Evolutionary conservation across 2,113 vertebrate species (phyloP), one percentile per base, ranked within the genome.

Genomic region (Hemiprocne comata): DNA sequence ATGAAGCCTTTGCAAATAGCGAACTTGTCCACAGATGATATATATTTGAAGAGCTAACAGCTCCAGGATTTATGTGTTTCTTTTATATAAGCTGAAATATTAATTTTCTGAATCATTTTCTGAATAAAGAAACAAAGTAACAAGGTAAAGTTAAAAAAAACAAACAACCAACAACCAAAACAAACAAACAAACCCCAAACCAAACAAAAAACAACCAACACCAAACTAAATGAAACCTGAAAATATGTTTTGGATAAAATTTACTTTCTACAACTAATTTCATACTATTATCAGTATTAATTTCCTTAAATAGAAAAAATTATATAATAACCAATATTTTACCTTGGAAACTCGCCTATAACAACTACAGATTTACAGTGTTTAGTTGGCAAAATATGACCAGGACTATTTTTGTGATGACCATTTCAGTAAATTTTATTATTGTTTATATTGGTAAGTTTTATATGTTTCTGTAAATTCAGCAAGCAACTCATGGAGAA

Each of bases 101-200:
- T 66, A 34, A 50, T 74, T 75, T 64, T 5, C 11, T n/a, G 24
- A 44, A 28, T 34, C 79, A 48, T 25, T 9, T 34, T 83, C 38
- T 72, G 16, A 36, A n/a, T 40, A 71, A 75, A 60, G 46, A 72
- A 67, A 58, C 5, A 51, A 71, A 74, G 6, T 14, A 65, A 33
- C 11, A 36, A 72, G 9, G 7, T 24, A 34, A 42, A 48, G 7
- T 24, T 50, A 11, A 10, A 51, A 72, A 62, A 10, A 2, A 0
- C 2, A 34, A 57, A 5, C 11, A 61, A 42, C 9, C 5, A 44
- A 44, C 10, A 46, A 65, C 4, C 1, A 65, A 81, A 61, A 48
- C 7, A 50, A 50, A 24, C 10, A 24, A 23, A 50, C 23, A 42
- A 50, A 3, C 0, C 2, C 53, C 15, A 42, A 44, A 3, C 0